Base-by-base conservation (phyloP, 2,113 vertebrate genomes). In the Pipra filicauda region DNA sequence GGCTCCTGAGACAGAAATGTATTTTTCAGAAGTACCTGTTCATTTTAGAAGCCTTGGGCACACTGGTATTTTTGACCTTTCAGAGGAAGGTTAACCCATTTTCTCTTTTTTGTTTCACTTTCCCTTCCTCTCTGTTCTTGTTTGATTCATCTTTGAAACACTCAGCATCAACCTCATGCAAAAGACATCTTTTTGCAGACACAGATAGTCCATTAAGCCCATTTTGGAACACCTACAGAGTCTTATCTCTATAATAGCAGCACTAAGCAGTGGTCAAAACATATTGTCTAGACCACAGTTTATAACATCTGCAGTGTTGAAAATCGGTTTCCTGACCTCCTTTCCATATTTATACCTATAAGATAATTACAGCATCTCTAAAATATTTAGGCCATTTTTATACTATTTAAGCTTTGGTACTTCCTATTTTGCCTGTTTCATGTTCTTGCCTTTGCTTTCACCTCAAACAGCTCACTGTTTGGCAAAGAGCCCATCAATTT, bases 161-260 rank as follows among this genome's bases (percentile, higher is more conserved):
- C 2, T 8, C 5, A 35, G 15, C 14, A 57, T 35, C 7, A 28
- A 3, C 12, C 14, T 65, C 24, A 37, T 4, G 12, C 0, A 6
- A 70, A 85, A 88, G 44, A 27, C 30, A 77, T 22, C 31, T 58
- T 37, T 70, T 49, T 49, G 31, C 14, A 92, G 76, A 18, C 37
- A 58, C 55, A 80, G 7, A 19, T 10, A 87, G 43, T 37, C 55
- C 66, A 37, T 59, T 71, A 75, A 55, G 33, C 31, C 57, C 43
- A 9, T 62, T 72, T 67, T 51, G 33, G 33, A 76, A 48, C 44
- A 30, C 22, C 30, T n/a, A 1, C 54, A 23, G 0, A 11, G 22
- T 33, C n/a, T 76, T 21, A 5, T 31, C 13, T 49, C 59, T 71
- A 16, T 43, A 70, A 80, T 64, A 80, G 20, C 24, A 23, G 28